A percentile compares a stretch with the other conserved stretches of the same genome.
phyloP scores from a whole-genome alignment of 2,113 vertebrate species.

The Nothocercus julius region DNA sequence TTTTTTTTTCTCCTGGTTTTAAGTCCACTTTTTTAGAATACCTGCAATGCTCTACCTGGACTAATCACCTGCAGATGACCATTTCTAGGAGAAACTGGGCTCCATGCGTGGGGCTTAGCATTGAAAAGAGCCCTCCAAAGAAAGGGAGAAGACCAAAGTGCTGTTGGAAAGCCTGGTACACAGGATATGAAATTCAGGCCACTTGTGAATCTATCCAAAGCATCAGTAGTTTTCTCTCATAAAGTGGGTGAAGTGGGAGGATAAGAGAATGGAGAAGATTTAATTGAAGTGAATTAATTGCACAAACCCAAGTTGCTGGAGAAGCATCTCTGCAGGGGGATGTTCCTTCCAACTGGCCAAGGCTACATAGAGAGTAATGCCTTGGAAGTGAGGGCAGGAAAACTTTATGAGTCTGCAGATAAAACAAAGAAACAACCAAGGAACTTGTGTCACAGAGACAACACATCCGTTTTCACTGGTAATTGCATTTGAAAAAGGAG shows the following conservation, averaged over 20 bases:
- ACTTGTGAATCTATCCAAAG: neutral
- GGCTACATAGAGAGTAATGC: neutral
- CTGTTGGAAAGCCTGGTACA: neutral
- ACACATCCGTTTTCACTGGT: neutral
- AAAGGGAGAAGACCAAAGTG: neutral
- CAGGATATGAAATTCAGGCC: neutral
- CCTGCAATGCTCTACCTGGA: neutral
- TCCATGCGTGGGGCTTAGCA: too few species aligned
- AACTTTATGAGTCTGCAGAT: neutral
- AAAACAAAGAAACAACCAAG: neutral
- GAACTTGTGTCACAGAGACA: neutral
- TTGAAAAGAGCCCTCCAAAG: neutral
- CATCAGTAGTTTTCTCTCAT: neutral
- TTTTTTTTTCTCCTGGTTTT: too few species aligned
- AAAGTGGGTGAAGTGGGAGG: neutral
- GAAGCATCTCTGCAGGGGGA: neutral
- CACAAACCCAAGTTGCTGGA: neutral
- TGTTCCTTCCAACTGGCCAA: neutral
- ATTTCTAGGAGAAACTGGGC: neutral
- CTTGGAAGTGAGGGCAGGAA: neutral
- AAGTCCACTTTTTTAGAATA: neutral
- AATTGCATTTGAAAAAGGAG: neutral
- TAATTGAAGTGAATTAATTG: neutral
- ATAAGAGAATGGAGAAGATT: neutral
- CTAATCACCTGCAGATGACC: neutral